Percentiles rank a stretch among this genome's conserved stretches.
phyloP scores from a whole-genome alignment of 2,888 invertebrate genomes.

The Drepana falcataria region DNA sequence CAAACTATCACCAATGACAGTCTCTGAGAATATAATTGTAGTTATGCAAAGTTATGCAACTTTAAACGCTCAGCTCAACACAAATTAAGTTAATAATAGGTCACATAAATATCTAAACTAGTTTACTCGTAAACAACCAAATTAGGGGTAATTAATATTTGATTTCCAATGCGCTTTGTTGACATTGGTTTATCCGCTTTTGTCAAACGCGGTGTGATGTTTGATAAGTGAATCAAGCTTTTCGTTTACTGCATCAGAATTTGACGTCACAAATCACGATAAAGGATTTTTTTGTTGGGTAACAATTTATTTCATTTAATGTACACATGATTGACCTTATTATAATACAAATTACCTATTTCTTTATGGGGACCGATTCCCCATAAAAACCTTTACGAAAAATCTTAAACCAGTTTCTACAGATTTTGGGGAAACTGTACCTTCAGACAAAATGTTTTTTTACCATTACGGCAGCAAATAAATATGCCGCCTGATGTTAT shows the following conservation, averaged over 20 bases:
- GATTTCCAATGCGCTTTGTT: slow-evolving; percentile 39
- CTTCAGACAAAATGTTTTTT: too few relatives aligned
- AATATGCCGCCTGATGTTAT: too few relatives aligned
- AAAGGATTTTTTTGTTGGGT: neutral
- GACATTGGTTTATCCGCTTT: slow-evolving; percentile 22
- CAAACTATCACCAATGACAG: too few relatives aligned
- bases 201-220: slow-evolving; percentile 10
- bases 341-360: too few relatives aligned
- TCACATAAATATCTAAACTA: slow-evolving; percentile 20
- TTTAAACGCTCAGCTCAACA: neutral
- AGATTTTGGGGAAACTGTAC: too few relatives aligned
- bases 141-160: slow-evolving; percentile 33
- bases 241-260: neutral
- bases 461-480: too few relatives aligned
- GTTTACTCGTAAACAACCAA: slow-evolving; percentile 26
- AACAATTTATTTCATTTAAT: too few relatives aligned
- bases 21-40: too few relatives aligned
- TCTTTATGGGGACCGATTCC: too few relatives aligned
- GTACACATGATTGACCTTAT: too few relatives aligned
- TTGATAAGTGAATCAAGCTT: neutral
- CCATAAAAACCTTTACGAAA: too few relatives aligned
- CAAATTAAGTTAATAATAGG: slow-evolving; percentile 17
- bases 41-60: neutral
- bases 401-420: too few relatives aligned
- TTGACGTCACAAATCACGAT: neutral